phyloP scores from a whole-genome alignment of 2,888 invertebrate species.

The Stictocephala bisonia region DNA sequence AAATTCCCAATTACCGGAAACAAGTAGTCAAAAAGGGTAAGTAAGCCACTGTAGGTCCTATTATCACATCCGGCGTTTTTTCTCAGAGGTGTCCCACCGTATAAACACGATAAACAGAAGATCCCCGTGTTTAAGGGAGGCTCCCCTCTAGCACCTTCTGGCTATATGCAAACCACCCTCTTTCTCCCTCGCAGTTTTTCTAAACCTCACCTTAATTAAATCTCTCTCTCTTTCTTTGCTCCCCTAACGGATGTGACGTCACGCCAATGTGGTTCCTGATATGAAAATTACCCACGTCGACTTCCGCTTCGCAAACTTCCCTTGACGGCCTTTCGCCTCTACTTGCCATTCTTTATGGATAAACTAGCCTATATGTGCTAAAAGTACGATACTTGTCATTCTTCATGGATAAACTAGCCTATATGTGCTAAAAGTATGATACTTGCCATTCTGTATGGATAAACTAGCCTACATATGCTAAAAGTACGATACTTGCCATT shows the following conservation, averaged over 20 bases:
- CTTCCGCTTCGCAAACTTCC: slow-evolving; percentile 21
- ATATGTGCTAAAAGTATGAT: too few relatives aligned
- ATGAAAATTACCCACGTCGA: slow-evolving; percentile 45
- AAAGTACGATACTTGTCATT: too few relatives aligned
- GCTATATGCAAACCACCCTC: not conserved
- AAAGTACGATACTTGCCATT: too few relatives aligned
- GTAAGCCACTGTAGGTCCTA: not conserved
- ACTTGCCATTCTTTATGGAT: not conserved
- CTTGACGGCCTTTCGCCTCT: too few relatives aligned
- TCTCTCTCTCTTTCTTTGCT: slow-evolving; percentile 39
- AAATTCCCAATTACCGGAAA: too few relatives aligned
- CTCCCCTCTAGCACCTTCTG: not conserved
- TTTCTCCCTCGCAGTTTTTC: slow-evolving; percentile 15
- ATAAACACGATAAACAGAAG: slow-evolving; percentile 9
- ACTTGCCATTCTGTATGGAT: too few relatives aligned
- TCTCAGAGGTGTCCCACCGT: slow-evolving; percentile 4
- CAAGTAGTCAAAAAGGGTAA: not conserved
- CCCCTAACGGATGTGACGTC: slow-evolving; percentile 40
- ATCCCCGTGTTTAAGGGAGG: not conserved
- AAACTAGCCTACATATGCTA: too few relatives aligned
- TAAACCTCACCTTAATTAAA: slow-evolving; percentile 48
- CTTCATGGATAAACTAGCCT: too few relatives aligned
- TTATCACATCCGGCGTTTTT: not conserved
- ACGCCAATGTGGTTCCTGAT: slow-evolving; percentile 47
- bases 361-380: too few relatives aligned